Evolutionary conservation across 2,113 vertebrate species (phyloP), one percentile per base, ranked within the genome.

Genomic region (Neodon shergylaensis): DNA sequence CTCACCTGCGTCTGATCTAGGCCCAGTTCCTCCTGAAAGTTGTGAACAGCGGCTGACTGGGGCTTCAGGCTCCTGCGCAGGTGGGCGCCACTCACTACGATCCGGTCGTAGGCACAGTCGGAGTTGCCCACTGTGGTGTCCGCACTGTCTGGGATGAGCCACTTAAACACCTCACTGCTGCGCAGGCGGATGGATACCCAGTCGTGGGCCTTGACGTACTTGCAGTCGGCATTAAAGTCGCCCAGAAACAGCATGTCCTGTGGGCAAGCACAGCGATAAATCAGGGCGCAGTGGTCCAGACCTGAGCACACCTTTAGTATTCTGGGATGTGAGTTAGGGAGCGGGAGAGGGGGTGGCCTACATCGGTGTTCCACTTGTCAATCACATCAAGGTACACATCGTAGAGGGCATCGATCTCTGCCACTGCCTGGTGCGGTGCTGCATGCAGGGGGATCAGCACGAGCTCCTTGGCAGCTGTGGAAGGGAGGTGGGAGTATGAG

Each of bases 161-260:
- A 99, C 76, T 98, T 98, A 98, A 99, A 99, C 61, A 98, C 58
- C 17, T 98, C 84, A 1, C 99, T 99, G 6, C 98, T 99, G 97
- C 98, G 98, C 96, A 99, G 98, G 72, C 99, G 98, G 90, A 99
- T 99, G 61, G 97, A 33, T 0, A 97, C 2, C 99, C 99, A 99
- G 42, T 99, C 98, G 0, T 98, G 96, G 0, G 9, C 76, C 2
- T 82, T 79, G 1, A 99, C 98, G 0, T 99, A 99, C n/a, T 0
- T 97, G 6, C 99, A 99, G 91, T 99, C 99, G 0, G 99, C 97
- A 0, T 99, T 99, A 98, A 99, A 99, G 98, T 99, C 99, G 0
- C 99, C 99, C 92, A 99, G 98, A 90, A 99, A 99, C 63, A 99
- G 91, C 19, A 99, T 98, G 97, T 99, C 98, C 99, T 99, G 98